phyloP scores from a whole-genome alignment of 2,888 invertebrate species.

The Meteorus colon region DNA sequence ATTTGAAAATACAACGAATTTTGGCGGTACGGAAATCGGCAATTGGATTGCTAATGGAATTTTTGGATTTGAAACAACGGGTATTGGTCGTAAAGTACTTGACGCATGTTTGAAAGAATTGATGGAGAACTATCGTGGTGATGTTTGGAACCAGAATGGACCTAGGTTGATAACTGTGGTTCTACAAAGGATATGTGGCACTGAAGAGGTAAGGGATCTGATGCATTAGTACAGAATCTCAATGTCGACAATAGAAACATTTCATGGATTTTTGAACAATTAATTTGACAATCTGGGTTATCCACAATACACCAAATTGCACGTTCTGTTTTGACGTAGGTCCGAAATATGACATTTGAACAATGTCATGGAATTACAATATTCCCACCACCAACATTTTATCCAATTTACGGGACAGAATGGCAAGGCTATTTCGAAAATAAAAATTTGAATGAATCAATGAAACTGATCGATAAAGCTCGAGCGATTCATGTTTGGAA shows the following conservation, averaged over 20 bases:
- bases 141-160: conserved; percentile 14
- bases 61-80: conserved; percentile 9
- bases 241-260: no score
- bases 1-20: neutral
- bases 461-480: conserved; percentile 70
- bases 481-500: conserved; percentile 78
- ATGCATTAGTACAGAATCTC: no score
- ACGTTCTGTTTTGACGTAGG: conserved; percentile 56
- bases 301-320: no score
- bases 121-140: neutral
- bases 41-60: neutral
- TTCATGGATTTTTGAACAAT: no score
- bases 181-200: conserved; percentile 13
- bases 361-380: conserved; percentile 80
- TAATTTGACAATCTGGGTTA: no score
- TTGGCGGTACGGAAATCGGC: neutral
- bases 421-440: conserved; percentile 79
- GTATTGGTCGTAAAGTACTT: neutral
- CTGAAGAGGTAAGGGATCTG: neutral
- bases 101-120: conserved; percentile 12
- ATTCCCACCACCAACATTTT: conserved; percentile 79
- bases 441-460: conserved; percentile 69
- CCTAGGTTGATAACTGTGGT: conserved; percentile 5
- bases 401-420: conserved; percentile 78
- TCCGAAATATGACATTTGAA: conserved; percentile 74